Percentiles rank a stretch among this genome's conserved stretches.
Evolutionary conservation across 2,113 vertebrate species (phyloP).

Genomic region (Melanocharis versteri): DNA sequence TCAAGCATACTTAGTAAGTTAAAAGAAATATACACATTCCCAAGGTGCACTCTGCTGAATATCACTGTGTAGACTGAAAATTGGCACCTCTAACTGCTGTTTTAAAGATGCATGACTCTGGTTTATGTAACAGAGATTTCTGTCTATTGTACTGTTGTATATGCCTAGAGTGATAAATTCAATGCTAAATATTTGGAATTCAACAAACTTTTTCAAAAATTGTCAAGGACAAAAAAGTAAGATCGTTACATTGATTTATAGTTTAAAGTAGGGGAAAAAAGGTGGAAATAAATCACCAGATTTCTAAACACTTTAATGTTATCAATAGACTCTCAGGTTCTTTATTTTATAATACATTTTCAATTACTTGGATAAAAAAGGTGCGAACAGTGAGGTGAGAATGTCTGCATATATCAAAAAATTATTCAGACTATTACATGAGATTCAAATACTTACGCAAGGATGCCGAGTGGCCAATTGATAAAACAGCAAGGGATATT

Average conservation of each 20-base stretch:
- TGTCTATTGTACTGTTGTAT: neutral
- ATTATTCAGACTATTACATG: neutral
- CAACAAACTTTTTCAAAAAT: neutral
- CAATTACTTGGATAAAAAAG: neutral
- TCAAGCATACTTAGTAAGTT: neutral
- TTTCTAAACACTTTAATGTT: neutral
- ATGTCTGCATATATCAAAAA: neutral
- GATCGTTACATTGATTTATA: neutral
- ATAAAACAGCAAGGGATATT: neutral
- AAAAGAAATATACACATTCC: slow-evolving; percentile 3
- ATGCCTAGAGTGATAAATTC: neutral
- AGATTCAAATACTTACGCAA: neutral
- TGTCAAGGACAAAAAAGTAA: neutral
- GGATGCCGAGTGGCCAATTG: neutral
- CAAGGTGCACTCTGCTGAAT: neutral
- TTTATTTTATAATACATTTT: neutral
- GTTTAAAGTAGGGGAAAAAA: neutral
- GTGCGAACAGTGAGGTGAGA: neutral
- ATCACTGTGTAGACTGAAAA: neutral
- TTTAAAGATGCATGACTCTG: neutral
- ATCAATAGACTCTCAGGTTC: neutral
- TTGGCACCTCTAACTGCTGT: neutral
- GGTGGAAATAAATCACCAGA: neutral
- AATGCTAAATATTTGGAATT: neutral
- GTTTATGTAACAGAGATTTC: neutral